These are phyloP conservation scores for Fistularia commersonii DNA, from an alignment of 2,797 vertebrate species.

Conservation along the genomic window DNA sequence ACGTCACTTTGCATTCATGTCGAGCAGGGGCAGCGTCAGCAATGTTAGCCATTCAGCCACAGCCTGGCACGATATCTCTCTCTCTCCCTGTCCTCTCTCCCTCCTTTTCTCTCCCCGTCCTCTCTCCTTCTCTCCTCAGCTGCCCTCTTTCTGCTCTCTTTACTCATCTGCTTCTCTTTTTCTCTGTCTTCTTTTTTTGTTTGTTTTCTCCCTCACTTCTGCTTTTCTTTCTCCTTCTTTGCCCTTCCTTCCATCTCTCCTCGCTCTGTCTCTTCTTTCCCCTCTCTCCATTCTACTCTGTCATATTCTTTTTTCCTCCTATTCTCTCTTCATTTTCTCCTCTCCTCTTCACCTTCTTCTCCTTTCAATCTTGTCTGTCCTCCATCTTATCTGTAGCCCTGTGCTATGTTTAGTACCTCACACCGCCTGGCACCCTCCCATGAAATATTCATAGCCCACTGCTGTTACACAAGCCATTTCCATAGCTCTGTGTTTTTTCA, in stretches of 20 bases:
- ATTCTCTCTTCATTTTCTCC: background rate
- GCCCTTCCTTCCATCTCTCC: background rate
- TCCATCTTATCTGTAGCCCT: slow-evolving; percentile 2
- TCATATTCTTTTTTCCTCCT: no score
- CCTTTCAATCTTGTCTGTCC: background rate
- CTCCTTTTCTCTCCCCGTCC: background rate
- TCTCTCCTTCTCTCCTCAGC: background rate
- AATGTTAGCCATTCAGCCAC: slow-evolving; percentile 35
- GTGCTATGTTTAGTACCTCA: no score
- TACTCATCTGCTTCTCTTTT: background rate
- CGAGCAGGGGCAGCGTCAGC: slow-evolving; percentile 21
- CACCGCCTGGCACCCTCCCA: no score
- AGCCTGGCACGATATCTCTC: slow-evolving; percentile 13
- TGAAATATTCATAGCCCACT: no score
- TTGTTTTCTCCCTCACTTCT: no score
- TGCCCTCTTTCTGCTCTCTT: slow-evolving; percentile 1
- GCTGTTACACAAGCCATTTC: slow-evolving; percentile 18
- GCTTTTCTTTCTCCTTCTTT: no score
- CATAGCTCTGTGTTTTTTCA: background rate
- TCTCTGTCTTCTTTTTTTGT: background rate
- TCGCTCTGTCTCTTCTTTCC: background rate
- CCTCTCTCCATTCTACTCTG: no score
- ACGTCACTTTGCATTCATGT: slow-evolving; percentile 16
- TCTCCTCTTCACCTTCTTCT: background rate
- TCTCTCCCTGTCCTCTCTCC: background rate